Evolutionary conservation across 2,888 invertebrate genomes (phyloP).

Genomic region (Stenolophus ochropezus): DNA sequence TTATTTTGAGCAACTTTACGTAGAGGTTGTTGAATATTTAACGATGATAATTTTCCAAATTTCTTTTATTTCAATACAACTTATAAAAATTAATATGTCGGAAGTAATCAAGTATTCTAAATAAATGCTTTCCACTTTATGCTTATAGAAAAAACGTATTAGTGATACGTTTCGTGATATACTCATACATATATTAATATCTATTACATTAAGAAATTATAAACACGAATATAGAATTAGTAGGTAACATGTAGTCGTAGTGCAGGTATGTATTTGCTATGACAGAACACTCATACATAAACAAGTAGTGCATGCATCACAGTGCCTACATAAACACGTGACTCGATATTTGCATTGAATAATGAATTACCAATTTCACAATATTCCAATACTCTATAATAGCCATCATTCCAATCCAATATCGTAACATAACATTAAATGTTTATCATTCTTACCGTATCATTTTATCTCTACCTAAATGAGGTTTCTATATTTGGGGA

Average conservation of each 20-base stretch:
- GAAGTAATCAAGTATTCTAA: too few relatives aligned
- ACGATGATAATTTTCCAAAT: too few relatives aligned
- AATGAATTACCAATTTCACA: not conserved
- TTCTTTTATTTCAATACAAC: too few relatives aligned
- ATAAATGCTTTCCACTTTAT: too few relatives aligned
- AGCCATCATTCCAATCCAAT: not conserved
- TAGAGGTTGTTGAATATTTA: too few relatives aligned
- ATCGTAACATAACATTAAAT: not conserved
- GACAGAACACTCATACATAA: not conserved
- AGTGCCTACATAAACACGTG: not conserved
- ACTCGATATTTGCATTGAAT: not conserved
- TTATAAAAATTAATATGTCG: too few relatives aligned
- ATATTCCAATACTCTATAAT: not conserved
- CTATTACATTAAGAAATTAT: not conserved
- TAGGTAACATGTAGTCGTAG: too few relatives aligned
- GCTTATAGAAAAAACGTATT: too few relatives aligned
- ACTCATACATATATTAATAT: not conserved
- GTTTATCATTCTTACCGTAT: not conserved
- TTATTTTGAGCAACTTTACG: too few relatives aligned
- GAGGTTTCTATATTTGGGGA: not conserved
- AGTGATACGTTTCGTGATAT: not conserved
- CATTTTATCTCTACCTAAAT: not conserved
- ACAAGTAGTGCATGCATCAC: not conserved
- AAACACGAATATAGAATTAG: not conserved
- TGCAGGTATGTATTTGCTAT: not conserved